Percentiles rank a stretch among this genome's conserved stretches.
Evolutionary conservation across 1,140 invertebrate species (phyloP).

Genomic region (Carcinoscorpius rotundicauda): DNA sequence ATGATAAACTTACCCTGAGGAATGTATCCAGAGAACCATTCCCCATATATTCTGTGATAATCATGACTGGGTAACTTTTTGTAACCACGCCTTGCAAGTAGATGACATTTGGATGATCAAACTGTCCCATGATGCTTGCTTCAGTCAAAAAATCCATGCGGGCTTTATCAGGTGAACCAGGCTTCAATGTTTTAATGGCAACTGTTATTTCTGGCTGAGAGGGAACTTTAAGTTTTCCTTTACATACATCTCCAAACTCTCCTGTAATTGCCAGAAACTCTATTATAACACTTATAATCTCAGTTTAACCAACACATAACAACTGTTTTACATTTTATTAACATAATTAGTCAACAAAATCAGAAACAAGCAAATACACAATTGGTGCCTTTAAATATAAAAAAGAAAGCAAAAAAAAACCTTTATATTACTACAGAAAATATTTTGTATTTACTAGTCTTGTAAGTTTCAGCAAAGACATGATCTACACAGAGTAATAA

Average conservation of each 20-base stretch:
- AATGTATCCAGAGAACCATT: constrained; percentile 99
- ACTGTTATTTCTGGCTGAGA: constrained; percentile 60
- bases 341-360: too few relatives aligned
- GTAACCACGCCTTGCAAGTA: constrained; percentile 98
- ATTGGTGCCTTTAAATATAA: too few relatives aligned
- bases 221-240: constrained; percentile 73
- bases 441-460: too few relatives aligned
- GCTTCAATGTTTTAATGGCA: constrained; percentile 92
- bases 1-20: constrained; percentile 50
- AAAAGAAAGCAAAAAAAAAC: too few relatives aligned
- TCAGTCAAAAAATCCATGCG: constrained; percentile 96
- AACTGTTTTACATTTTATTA: too few relatives aligned
- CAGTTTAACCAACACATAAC: too few relatives aligned
- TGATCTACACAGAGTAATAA: too few relatives aligned
- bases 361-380: too few relatives aligned
- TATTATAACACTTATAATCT: too few relatives aligned
- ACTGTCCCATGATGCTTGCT: constrained; percentile 98
- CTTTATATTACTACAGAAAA: too few relatives aligned
- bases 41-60: constrained; percentile 99
- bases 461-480: too few relatives aligned
- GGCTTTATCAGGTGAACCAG: constrained; percentile 87
- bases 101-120: constrained; percentile 98
- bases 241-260: constrained; percentile 95
- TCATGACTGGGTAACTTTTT: constrained; percentile 99
- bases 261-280: constrained; percentile 37